Conservation (phyloP, 2,797 vertebrate species). For the Aeoliscus strigatus region DNA sequence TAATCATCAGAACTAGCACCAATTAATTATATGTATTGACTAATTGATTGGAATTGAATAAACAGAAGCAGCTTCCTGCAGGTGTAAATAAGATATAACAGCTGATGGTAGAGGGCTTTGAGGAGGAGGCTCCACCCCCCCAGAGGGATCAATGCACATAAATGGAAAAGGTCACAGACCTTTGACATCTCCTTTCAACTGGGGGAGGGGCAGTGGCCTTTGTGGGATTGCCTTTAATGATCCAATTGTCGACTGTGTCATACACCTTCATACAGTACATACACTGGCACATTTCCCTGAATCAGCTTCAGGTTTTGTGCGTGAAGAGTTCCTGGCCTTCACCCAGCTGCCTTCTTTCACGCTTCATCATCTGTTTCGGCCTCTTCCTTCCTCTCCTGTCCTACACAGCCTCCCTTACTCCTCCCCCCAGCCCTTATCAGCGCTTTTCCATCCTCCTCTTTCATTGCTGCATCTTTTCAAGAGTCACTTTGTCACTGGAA, state of each 20-base stretch:
- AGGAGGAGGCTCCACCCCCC: constrained; percentile 59
- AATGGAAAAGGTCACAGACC: constrained; percentile 78
- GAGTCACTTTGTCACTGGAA: constrained; percentile 12
- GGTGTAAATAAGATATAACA: constrained; percentile 74
- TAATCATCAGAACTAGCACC: no score
- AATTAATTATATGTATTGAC: no score
- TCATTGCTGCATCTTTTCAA: constrained; percentile 33
- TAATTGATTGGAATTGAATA: background rate
- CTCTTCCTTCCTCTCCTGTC: constrained; percentile 31
- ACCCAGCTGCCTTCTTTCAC: constrained; percentile 37
- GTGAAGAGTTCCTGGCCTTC: constrained; percentile 5
- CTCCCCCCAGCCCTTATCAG: constrained; percentile 45
- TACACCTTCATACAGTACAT: constrained; percentile 61
- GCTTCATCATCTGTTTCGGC: constrained; percentile 44
- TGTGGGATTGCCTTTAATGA: constrained; percentile 73
- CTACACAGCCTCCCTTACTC: constrained; percentile 26
- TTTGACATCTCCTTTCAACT: constrained; percentile 74
- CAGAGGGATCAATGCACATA: constrained; percentile 75
- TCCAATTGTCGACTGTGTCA: constrained; percentile 67
- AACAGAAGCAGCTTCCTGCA: constrained; percentile 46
- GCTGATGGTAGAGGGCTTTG: constrained; percentile 60
- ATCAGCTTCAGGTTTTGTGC: no score
- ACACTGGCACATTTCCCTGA: no score
- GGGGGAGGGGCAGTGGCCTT: constrained; percentile 68
- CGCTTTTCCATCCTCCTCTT: constrained; percentile 23